Base-by-base conservation (phyloP, 2,113 vertebrate species). In the Syrrhaptes paradoxus region DNA sequence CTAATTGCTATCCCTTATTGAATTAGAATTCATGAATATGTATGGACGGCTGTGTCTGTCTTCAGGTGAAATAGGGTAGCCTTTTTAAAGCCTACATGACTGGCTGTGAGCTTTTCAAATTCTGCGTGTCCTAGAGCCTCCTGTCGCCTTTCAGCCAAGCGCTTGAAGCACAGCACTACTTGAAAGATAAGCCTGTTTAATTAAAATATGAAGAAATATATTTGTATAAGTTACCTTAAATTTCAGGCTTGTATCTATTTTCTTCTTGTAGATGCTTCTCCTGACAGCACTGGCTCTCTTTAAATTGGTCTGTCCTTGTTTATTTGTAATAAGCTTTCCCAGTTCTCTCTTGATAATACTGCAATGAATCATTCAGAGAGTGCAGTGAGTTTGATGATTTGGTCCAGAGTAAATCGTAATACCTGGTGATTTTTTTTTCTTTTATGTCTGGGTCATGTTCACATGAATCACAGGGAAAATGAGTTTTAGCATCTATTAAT, bases 41-140 rank as follows among this genome's bases (percentile, higher is more conserved):
- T 31, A 54, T 46, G n/a, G 12, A 0, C 0, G 0, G 14, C 43
- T 5, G 1, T 76, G n/a, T 43, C 54, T 89, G n/a, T 62, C 85
- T 85, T 74, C 63, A 89, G 81, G 54, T 80, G 45, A 93, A 82
- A 54, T n/a, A 76, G 26, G 26, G n/a, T 29, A 93, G 43, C 46
- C 17, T 89, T 87, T 55, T 59, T 52, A 38, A 80, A 85, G 14
- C 10, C 66, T 85, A 34, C 4, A 32, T 31, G 54, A 32, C 29
- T 38, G 29, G 16, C 77, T 62, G 24, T 58, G 67, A 80, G 88
- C 38, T 90, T 91, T 83, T 71, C 43, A 80, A 52, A 86, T 59
- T 82, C 54, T 62, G 13, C 32, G 28, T 28, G 17, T 80, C 54
- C 22, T 67, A 87, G 52, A 70, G 46, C 31, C 31, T 85, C 55